phyloP scores from a whole-genome alignment of 2,113 vertebrate species.

The Tonatia bakeri region DNA sequence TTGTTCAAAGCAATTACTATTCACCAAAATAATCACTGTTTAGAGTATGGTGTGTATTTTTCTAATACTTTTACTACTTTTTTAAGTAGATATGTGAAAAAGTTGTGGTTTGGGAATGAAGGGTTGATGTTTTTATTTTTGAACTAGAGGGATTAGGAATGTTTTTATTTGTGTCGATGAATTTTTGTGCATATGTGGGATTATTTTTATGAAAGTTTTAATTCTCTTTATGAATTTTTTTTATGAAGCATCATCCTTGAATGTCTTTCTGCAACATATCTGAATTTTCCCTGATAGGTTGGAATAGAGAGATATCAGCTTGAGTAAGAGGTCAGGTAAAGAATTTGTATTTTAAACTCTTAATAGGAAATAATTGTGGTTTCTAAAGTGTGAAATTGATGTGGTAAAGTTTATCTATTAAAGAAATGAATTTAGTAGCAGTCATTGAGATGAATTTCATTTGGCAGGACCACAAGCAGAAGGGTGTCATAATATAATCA shows the following conservation, averaged over 20 bases:
- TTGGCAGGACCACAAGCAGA: background rate
- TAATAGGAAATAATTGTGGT: background rate
- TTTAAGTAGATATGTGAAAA: background rate
- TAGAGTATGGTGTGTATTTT: background rate
- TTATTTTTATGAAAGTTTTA: background rate
- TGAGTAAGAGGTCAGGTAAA: background rate
- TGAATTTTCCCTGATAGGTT: background rate
- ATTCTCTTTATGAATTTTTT: background rate
- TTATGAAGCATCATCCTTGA: background rate
- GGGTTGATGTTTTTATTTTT: background rate
- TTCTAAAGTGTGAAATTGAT: background rate
- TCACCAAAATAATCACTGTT: background rate
- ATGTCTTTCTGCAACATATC: background rate
- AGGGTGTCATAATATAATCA: background rate
- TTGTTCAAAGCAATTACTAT: background rate
- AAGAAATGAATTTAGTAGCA: background rate
- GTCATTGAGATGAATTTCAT: background rate
- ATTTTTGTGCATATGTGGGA: background rate
- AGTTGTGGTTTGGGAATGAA: background rate
- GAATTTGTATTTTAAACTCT: background rate
- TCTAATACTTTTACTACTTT: background rate
- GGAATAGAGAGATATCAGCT: background rate
- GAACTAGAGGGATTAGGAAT: background rate
- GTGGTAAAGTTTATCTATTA: background rate
- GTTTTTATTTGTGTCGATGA: background rate